A percentile compares a stretch with the other conserved stretches of the same genome.
Conservation (phyloP, 2,113 vertebrate species). For the Aptenodytes forsteri region DNA sequence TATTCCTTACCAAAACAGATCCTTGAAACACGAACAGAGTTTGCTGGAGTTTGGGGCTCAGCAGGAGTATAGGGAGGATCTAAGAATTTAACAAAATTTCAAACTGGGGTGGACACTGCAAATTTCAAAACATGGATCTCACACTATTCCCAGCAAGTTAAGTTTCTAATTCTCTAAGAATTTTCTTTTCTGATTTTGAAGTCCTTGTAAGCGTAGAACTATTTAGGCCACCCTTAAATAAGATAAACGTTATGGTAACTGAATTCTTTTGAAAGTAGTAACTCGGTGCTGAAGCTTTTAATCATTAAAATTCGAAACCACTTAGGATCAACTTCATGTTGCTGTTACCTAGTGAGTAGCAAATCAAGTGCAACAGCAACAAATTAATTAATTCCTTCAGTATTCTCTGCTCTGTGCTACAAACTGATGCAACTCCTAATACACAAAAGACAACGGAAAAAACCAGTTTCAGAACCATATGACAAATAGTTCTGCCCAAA, state of each 20-base stretch:
- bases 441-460: neutral
- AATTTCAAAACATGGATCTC: neutral
- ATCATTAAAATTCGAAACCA: neutral
- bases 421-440: neutral
- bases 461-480: neutral
- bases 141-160: neutral
- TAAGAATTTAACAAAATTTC: slow-evolving; percentile 1
- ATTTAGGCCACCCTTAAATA: neutral
- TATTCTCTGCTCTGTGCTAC: neutral
- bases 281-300: neutral
- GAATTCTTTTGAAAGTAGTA: neutral
- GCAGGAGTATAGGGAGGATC: slow-evolving; percentile 67
- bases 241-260: accelerated
- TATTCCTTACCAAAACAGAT: slow-evolving; percentile 73
- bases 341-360: neutral
- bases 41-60: slow-evolving; percentile 47
- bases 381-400: neutral
- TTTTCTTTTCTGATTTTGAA: neutral
- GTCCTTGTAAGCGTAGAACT: neutral
- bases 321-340: neutral
- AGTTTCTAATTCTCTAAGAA: neutral
- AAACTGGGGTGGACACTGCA: neutral
- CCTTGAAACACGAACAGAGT: slow-evolving; percentile 47
- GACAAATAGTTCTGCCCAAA: neutral
- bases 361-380: neutral